These are phyloP conservation scores for Antigone vipio DNA, from an alignment of 2,113 vertebrate species.

Conservation along the genomic window DNA sequence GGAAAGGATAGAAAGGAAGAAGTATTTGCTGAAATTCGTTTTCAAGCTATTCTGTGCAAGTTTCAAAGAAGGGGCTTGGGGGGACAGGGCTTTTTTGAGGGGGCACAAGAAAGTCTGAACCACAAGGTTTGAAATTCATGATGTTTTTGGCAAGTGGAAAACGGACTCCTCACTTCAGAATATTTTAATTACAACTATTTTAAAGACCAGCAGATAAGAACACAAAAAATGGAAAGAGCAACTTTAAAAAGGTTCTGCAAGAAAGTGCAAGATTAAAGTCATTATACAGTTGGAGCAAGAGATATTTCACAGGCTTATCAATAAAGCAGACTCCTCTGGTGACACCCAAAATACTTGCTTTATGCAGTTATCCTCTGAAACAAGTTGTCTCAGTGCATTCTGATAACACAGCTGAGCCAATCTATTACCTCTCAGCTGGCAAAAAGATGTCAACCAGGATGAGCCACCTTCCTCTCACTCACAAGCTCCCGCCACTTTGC, in stretches of 20 bases:
- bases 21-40: background rate
- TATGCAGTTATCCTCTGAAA: background rate
- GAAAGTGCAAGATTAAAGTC: background rate
- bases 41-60: background rate
- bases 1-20: background rate
- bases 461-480: background rate
- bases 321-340: background rate
- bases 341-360: background rate
- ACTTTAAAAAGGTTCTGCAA: background rate
- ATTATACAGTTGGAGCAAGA: background rate
- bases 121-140: background rate
- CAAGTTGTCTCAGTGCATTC: background rate
- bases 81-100: background rate
- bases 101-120: background rate
- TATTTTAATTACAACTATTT: background rate
- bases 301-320: background rate
- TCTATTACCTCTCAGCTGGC: background rate
- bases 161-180: background rate
- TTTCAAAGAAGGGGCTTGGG: background rate
- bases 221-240: background rate
- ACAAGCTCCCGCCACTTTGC: rapidly evolving
- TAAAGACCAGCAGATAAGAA: background rate
- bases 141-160: background rate
- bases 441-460: background rate
- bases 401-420: background rate